A percentile compares a stretch with the other conserved stretches of the same genome.
Evolutionary conservation across 35 echinoderm and acorn worm genomes (phyloP).

Genomic region (Diadema setosum): DNA sequence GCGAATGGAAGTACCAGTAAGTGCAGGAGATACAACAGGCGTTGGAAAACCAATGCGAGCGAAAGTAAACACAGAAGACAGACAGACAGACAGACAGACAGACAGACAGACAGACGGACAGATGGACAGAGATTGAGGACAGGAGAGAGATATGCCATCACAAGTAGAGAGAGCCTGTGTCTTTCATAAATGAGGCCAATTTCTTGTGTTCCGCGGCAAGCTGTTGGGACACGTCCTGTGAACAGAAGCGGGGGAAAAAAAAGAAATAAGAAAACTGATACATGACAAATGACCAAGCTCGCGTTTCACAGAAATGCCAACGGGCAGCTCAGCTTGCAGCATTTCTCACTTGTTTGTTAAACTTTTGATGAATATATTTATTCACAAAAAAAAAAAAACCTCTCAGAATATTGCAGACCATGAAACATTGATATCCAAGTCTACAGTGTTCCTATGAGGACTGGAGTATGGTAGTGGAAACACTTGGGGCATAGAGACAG

Average conservation of each 20-base stretch:
- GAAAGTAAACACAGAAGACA: background rate
- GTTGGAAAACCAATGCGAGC: background rate
- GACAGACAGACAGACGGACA: background rate
- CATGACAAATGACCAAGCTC: too few species aligned
- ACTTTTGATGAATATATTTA: background rate
- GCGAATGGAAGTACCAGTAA: background rate
- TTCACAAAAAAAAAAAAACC: background rate
- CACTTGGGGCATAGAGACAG: too few species aligned
- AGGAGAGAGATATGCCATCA: background rate
- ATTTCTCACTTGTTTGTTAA: background rate
- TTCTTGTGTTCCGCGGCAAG: background rate
- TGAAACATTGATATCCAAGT: background rate
- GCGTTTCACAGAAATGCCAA: background rate
- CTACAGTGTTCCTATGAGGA: too few species aligned
- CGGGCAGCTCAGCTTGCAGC: background rate
- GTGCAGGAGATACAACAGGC: background rate
- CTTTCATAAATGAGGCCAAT: background rate
- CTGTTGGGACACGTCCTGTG: background rate
- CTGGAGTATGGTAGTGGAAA: too few species aligned
- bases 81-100: background rate
- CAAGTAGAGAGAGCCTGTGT: background rate
- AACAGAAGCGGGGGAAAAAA: background rate
- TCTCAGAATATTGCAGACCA: background rate
- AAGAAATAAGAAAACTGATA: background rate
- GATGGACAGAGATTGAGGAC: background rate